These are phyloP conservation scores for Pterois miles DNA, from an alignment of 2,797 vertebrate genomes.

Conservation along the genomic window DNA sequence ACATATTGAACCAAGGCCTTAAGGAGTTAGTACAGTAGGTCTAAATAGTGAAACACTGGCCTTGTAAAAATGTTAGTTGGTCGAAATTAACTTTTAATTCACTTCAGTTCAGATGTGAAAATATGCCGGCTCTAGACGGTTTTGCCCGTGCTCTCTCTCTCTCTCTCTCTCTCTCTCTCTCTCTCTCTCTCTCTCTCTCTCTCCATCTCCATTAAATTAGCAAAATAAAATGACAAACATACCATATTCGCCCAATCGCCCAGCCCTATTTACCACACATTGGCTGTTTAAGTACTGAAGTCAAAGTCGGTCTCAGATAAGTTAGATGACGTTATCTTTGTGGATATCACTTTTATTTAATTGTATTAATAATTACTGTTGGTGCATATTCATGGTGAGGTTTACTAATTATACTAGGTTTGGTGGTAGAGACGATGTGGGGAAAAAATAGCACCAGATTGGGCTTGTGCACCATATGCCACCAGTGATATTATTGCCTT, in stretches of 20 bases:
- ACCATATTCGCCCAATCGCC: too few relatives aligned
- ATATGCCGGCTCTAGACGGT: accelerated
- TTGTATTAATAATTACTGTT: background rate
- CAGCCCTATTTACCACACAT: background rate
- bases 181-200: too few relatives aligned
- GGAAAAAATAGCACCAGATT: background rate
- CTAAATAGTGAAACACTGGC: background rate
- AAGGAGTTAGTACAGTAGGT: background rate
- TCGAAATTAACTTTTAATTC: background rate
- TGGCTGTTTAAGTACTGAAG: background rate
- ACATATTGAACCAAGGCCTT: background rate
- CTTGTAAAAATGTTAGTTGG: background rate
- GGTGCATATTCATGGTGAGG: background rate
- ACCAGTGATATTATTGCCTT: background rate
- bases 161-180: too few relatives aligned
- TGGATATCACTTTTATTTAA: background rate
- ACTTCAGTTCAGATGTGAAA: too few relatives aligned
- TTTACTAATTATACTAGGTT: background rate
- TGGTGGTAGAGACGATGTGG: background rate
- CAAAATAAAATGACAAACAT: too few relatives aligned
- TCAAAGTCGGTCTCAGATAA: background rate
- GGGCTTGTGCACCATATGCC: background rate
- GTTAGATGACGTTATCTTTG: background rate
- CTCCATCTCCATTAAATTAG: too few relatives aligned
- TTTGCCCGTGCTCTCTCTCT: too few relatives aligned